These are phyloP conservation scores for Ophonus ardosiacus DNA, from an alignment of 2,888 invertebrate species.

Conservation along the genomic window DNA sequence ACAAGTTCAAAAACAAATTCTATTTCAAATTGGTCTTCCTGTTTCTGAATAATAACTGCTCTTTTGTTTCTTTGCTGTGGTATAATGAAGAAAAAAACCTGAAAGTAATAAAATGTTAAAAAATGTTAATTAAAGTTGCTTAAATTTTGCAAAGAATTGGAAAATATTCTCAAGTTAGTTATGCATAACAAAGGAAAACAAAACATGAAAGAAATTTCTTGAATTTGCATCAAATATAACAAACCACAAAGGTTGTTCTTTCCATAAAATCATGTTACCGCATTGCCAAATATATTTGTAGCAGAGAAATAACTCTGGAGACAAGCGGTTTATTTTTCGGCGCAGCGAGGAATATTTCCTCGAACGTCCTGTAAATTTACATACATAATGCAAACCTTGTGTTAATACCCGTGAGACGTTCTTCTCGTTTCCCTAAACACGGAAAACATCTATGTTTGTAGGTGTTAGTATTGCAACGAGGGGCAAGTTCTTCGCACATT, in stretches of 20 bases:
- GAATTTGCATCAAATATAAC: conserved; percentile 50
- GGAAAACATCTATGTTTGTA: conserved; percentile 54
- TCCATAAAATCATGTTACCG: conserved; percentile 45
- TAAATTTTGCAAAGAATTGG: conserved; percentile 1
- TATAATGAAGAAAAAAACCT: neutral
- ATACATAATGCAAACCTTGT: conserved; percentile 61
- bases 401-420: conserved; percentile 60
- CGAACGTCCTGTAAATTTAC: conserved; percentile 60
- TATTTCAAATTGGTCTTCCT: no score
- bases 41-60: no score
- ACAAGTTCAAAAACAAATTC: no score
- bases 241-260: conserved; percentile 49
- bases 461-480: neutral
- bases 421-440: conserved; percentile 57
- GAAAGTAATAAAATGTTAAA: neutral
- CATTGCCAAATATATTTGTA: conserved; percentile 53
- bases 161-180: neutral
- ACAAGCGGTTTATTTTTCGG: conserved; percentile 53
- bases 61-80: no score
- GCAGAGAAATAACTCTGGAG: conserved; percentile 51
- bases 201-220: conserved; percentile 25
- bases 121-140: conserved; percentile 34
- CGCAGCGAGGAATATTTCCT: conserved; percentile 46
- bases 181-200: conserved; percentile 12
- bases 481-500: neutral